Base-by-base conservation (phyloP, 2,888 invertebrate genomes). In the Mesorhabditis belari region DNA sequence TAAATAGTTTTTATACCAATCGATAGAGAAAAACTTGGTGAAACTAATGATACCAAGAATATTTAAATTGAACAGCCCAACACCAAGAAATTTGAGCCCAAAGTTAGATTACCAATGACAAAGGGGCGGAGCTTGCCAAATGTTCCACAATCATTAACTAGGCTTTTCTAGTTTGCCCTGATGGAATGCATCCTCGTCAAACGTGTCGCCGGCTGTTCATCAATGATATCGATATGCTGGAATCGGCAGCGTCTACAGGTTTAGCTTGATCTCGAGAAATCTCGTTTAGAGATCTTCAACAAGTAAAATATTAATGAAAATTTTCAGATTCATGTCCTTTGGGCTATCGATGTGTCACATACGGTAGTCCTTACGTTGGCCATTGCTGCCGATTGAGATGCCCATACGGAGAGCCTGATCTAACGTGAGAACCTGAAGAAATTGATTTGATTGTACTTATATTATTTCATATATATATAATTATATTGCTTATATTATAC, bases 311-410 rank as follows among this genome's bases (percentile, higher is more conserved):
- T n/a, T n/a, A n/a, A n/a, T n/a, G n/a, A 35, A 1, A 2, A 17
- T 2, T 35, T 35, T n/a, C 44, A 3, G 71, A 71, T 63, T 69
- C 68, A 55, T 71, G 67, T 57, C 68, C 69, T 23, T 51, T 70
- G 17, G 69, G 71, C 2, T 73, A 70, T 54, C 69, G 73, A 29
- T 81, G 81, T 61, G 78, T 76, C 57, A 79, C 79, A 5, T 81
- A 79, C 64, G 81, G 81, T 19, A 77, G 77, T 58, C 81, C 81
- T 1, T 77, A 76, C 65, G 76, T 80, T 49, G 81, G 81, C 2
- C 80, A 80, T 60, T 81, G 81, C 61, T 81, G 81, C 65, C 73
- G 75, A 17, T 57, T 81, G 35, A 63, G 73, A n/a, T 81, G 81
- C 55, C 81, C 81, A 24, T 81, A 77, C 65, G 81, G 81, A 53